These are phyloP conservation scores for Euura saliciscinereae DNA, from an alignment of 1,140 invertebrate genomes.

Conservation along the genomic window DNA sequence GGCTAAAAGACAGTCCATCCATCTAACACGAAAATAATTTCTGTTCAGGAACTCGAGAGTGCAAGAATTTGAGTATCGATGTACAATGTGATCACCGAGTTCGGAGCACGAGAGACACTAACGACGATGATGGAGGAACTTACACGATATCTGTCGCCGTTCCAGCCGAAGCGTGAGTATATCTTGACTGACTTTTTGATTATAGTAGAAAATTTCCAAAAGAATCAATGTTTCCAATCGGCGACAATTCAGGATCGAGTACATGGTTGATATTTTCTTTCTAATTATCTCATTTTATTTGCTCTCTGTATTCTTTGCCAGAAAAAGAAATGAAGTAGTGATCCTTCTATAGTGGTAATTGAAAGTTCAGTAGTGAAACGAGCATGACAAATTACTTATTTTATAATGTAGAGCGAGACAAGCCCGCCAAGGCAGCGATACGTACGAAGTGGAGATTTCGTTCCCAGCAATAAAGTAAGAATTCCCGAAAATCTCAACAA, in stretches of 20 bases:
- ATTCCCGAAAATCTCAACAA: constrained; percentile 22
- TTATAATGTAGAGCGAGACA: constrained; percentile 58
- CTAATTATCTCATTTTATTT: not conserved
- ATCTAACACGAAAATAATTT: not conserved
- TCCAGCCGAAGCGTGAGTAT: constrained; percentile 82
- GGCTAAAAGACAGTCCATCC: not conserved
- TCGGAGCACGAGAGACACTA: constrained; percentile 51
- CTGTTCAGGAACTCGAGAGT: constrained; percentile 68
- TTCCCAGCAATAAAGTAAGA: constrained; percentile 93
- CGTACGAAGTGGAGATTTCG: constrained; percentile 87
- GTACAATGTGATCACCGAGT: constrained; percentile 85
- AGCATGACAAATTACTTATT: constrained; percentile 43
- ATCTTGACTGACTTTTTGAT: not conserved
- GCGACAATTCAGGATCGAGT: constrained; percentile 11
- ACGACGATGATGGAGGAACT: constrained; percentile 71
- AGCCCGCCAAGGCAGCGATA: constrained; percentile 69
- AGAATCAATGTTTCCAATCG: too few species aligned
- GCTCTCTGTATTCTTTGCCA: not conserved
- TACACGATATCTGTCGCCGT: constrained; percentile 80
- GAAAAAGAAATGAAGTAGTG: not conserved
- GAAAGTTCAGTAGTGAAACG: constrained; percentile 24
- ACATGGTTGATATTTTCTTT: constrained; percentile 26
- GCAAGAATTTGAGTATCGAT: constrained; percentile 86
- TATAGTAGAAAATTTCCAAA: too few species aligned
- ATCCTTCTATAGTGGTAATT: not conserved